Percentiles rank a stretch among this genome's conserved stretches.
Conservation (phyloP, 2,888 invertebrate species). For the Drosophila phalerata region DNA sequence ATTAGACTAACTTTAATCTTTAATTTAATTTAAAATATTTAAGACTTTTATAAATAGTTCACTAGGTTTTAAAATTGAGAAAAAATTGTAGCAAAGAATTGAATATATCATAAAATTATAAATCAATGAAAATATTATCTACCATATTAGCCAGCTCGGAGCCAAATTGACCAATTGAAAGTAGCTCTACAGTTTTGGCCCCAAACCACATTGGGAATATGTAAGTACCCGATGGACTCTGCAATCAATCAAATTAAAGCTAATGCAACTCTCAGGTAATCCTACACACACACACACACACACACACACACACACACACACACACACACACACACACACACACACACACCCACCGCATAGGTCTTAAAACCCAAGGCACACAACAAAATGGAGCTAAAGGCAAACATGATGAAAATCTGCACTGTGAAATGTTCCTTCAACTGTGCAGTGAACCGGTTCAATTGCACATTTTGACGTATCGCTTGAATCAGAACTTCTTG, state of each 20-base stretch:
- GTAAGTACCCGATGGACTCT: slow-evolving; percentile 70
- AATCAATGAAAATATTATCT: background rate
- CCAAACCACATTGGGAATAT: slow-evolving; percentile 71
- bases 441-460: slow-evolving; percentile 68
- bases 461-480: slow-evolving; percentile 52
- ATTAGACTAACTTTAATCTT: too few relatives aligned
- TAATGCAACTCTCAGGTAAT: slow-evolving; percentile 2
- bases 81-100: too few relatives aligned
- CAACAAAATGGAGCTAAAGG: slow-evolving; percentile 67
- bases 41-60: too few relatives aligned
- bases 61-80: too few relatives aligned
- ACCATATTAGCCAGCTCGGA: slow-evolving; percentile 67
- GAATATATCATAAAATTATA: background rate
- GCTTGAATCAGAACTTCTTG: slow-evolving; percentile 46
- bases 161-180: slow-evolving; percentile 72
- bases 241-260: slow-evolving; percentile 1
- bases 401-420: slow-evolving; percentile 76
- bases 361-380: slow-evolving; percentile 79
- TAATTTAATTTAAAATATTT: too few relatives aligned
- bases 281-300: background rate
- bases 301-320: background rate
- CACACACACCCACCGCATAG: slow-evolving; percentile 57
- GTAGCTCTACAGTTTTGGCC: slow-evolving; percentile 69
- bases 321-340: background rate
- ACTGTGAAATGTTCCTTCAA: slow-evolving; percentile 70